Conservation (phyloP, 2,113 vertebrate genomes). For the Dipodomys ordii region DNA sequence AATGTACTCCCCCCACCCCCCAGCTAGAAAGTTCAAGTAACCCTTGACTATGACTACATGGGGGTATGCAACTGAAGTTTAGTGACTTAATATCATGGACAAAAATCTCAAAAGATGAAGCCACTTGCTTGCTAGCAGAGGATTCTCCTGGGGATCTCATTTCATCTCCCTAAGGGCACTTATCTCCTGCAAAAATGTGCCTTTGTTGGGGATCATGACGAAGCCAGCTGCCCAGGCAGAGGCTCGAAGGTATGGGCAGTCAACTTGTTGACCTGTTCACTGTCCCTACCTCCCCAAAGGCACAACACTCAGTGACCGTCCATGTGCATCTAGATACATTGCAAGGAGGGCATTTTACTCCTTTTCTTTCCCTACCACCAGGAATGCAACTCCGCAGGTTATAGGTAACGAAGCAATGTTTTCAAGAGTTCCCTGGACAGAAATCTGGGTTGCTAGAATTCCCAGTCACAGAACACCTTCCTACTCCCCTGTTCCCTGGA, state of each 20-base stretch:
- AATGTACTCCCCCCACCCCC: constrained; percentile 55
- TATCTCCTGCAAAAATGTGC: neutral
- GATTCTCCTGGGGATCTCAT: neutral
- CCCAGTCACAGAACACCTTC: neutral
- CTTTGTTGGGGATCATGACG: neutral
- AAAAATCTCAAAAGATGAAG: neutral
- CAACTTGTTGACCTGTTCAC: neutral
- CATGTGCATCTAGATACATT: neutral
- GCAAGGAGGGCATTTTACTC: neutral
- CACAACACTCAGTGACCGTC: neutral
- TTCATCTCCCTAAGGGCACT: neutral
- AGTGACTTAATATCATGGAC: neutral
- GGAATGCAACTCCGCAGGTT: neutral
- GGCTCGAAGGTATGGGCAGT: neutral
- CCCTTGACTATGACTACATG: neutral
- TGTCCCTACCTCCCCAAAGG: neutral
- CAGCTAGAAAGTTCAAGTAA: constrained; percentile 37
- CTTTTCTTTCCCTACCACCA: neutral
- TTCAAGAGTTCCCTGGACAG: neutral
- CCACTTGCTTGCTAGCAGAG: neutral
- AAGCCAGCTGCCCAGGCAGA: neutral
- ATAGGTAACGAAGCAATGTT: neutral
- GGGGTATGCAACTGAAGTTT: neutral
- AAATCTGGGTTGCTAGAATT: neutral
- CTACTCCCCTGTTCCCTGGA: neutral